Evolutionary conservation across 2,113 vertebrate genomes (phyloP).

Genomic region (Peromyscus polionotus): DNA sequence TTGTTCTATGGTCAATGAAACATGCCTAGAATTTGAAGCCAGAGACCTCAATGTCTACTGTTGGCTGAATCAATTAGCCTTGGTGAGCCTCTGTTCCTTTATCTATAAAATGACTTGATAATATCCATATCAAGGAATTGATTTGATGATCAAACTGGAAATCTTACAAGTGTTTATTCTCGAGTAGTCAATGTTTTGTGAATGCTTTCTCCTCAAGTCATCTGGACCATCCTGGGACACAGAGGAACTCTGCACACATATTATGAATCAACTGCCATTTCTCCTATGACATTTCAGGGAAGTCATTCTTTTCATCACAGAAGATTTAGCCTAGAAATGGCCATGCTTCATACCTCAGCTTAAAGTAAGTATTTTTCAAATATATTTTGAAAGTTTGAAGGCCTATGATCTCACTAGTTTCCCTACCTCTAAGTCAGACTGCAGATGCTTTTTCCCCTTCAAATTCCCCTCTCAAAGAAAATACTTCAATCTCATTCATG

Average conservation of each 20-base stretch:
- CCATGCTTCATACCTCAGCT: slow-evolving; percentile 44
- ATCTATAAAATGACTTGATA: slow-evolving; percentile 17
- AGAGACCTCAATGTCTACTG: slow-evolving; percentile 9
- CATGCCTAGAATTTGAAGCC: neutral
- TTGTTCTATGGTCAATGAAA: slow-evolving; percentile 28
- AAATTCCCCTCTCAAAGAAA: slow-evolving; percentile 69
- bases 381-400: slow-evolving; percentile 56
- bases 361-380: neutral
- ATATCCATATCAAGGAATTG: neutral
- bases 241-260: neutral
- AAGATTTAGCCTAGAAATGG: slow-evolving; percentile 58
- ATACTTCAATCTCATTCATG: slow-evolving; percentile 69
- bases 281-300: slow-evolving; percentile 44
- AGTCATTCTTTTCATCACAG: slow-evolving; percentile 48
- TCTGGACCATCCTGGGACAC: neutral
- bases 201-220: neutral
- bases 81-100: neutral
- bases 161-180: slow-evolving; percentile 27
- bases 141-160: slow-evolving; percentile 13
- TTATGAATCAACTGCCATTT: slow-evolving; percentile 16
- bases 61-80: neutral
- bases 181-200: slow-evolving; percentile 20
- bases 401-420: slow-evolving; percentile 45
- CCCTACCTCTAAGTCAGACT: slow-evolving; percentile 61
- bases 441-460: slow-evolving; percentile 18